Conservation (phyloP, 1,140 invertebrate species). For the Mesaphorura yosii region DNA sequence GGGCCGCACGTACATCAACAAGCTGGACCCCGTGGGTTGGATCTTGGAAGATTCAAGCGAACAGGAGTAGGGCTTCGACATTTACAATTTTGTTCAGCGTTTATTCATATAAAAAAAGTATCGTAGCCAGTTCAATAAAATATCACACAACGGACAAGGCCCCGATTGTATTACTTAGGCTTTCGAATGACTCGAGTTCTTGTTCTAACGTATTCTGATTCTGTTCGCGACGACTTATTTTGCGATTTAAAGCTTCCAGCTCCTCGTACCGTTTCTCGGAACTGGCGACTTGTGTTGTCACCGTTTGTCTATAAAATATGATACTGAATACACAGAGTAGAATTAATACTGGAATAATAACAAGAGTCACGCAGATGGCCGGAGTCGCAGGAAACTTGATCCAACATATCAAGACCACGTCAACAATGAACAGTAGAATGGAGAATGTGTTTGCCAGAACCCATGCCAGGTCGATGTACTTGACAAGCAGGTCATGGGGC, state of each 20-base stretch:
- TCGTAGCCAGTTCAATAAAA: no score
- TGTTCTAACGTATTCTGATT: no score
- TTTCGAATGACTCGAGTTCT: no score
- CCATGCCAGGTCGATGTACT: conserved; percentile 19
- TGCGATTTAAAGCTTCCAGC: conserved; percentile 4
- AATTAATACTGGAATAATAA: conserved; percentile 44
- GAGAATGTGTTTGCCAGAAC: conserved; percentile 28
- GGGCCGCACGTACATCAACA: no score
- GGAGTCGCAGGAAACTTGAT: conserved; percentile 33
- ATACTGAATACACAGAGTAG: conserved; percentile 44
- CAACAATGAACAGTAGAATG: conserved; percentile 49
- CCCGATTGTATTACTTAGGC: no score
- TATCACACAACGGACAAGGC: no score
- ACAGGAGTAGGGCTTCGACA: no score
- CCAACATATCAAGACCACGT: conserved; percentile 50
- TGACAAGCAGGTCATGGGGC: conserved; percentile 23
- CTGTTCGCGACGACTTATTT: neutral
- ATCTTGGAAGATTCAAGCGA: no score
- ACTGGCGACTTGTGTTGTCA: conserved; percentile 21
- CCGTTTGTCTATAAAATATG: conserved; percentile 42
- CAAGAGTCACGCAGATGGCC: conserved; percentile 39
- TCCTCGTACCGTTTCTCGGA: conserved; percentile 17
- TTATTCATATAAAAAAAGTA: no score
- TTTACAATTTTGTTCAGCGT: no score
- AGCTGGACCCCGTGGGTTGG: no score